Conservation (phyloP, 1,140 invertebrate genomes). For the Mamestra configurata region DNA sequence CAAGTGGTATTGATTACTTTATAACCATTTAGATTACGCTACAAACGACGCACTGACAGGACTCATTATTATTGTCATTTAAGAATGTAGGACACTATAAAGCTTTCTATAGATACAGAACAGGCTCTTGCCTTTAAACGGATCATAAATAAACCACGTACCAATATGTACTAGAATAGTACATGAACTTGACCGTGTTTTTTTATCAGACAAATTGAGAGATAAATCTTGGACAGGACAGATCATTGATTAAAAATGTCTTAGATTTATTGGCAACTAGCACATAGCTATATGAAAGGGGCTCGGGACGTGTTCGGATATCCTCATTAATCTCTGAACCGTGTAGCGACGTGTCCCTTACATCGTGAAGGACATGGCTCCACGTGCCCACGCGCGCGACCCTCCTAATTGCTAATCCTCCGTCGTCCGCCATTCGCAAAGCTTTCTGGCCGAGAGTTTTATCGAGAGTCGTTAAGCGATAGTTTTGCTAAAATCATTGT, state of each 20-base stretch:
- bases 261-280: constrained; percentile 14
- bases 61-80: background rate
- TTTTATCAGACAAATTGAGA: background rate
- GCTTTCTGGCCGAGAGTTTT: constrained; percentile 28
- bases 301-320: constrained; percentile 8
- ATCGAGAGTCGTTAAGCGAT: constrained; percentile 39
- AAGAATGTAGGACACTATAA: background rate
- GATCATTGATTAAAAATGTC: constrained; percentile 37
- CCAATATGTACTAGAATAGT: background rate
- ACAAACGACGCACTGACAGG: background rate
- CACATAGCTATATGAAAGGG: background rate
- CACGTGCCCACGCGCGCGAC: background rate
- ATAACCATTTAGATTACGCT: constrained; percentile 6
- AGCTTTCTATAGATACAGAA: background rate
- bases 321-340: constrained; percentile 36
- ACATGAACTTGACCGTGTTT: background rate
- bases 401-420: constrained; percentile 39
- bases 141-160: background rate
- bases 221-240: constrained; percentile 6
- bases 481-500: constrained; percentile 43
- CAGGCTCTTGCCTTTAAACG: background rate
- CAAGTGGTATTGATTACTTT: constrained; percentile 9
- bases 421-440: constrained; percentile 14
- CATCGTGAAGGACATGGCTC: background rate
- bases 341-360: constrained; percentile 2